These are phyloP conservation scores for Uropetala carovei DNA, from an alignment of 2,888 invertebrate genomes.

Conservation along the genomic window DNA sequence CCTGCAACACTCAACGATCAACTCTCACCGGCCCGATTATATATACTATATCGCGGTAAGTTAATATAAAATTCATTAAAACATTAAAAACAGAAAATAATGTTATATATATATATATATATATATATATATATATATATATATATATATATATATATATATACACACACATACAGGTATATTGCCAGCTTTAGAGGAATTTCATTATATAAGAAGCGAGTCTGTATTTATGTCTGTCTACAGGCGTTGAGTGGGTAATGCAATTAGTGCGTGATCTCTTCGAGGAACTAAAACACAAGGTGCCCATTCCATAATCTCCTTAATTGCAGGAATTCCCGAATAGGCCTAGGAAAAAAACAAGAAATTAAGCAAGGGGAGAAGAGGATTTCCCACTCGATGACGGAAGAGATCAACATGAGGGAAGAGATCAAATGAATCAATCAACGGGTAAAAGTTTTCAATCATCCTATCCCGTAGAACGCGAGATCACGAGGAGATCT, in stretches of 20 bases:
- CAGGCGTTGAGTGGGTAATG: background rate
- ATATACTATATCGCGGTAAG: too few species aligned
- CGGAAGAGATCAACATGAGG: too few species aligned
- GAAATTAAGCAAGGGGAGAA: background rate
- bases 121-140: too few species aligned
- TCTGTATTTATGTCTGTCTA: background rate
- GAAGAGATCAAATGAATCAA: conserved; percentile 47
- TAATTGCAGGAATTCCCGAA: background rate
- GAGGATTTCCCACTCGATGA: conserved; percentile 4
- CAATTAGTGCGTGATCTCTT: background rate
- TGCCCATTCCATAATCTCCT: background rate
- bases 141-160: too few species aligned
- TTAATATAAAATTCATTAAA: too few species aligned
- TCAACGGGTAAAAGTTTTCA: conserved; percentile 38
- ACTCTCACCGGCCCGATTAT: too few species aligned
- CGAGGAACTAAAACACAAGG: background rate
- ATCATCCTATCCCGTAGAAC: conserved; percentile 20
- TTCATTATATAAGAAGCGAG: too few species aligned
- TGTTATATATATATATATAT: too few species aligned
- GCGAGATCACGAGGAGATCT: background rate
- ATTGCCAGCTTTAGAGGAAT: too few species aligned
- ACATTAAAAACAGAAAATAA: too few species aligned
- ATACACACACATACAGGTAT: too few species aligned
- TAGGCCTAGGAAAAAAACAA: background rate
- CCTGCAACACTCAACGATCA: too few species aligned